Evolutionary conservation across 2,797 vertebrate genomes (phyloP), one percentile per base, ranked within the genome.

Genomic region (Mus minutoides): DNA sequence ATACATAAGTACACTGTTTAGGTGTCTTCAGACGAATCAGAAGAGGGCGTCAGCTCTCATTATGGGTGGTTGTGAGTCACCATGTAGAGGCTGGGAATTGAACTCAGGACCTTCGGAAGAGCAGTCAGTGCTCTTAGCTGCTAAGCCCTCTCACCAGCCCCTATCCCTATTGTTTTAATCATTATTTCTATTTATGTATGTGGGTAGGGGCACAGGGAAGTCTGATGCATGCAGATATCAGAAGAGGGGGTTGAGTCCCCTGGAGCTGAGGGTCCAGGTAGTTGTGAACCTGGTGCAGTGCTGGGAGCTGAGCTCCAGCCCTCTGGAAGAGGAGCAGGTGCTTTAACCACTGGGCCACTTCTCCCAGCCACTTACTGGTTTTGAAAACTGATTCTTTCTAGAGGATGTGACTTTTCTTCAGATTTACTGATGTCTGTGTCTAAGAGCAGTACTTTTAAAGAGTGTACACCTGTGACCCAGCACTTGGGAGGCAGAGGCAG

Each of bases 321-420:
- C 29, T 64, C 58, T 62, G 40, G 3, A 43, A 46, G 58, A 34
- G 37, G 37, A 77, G 40, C 24, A 24, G 1, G n/a, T 22, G 56
- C 40, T 46, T 43, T 46, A 46, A n/a, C 62, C 16, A 24, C 62
- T 86, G 64, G 64, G 26, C 84, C 34, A 26, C 2, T 34, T 69
- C 46, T 46, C 56, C 40, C 46, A 40, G 16, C 12, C 37, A 37
- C 31, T 89, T 34, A n/a, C 11, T 89, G 46, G 49, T 76, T 80
- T 46, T 52, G 40, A 84, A 92, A 94, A 83, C 43, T 85, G 62
- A 37, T 67, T 64, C 4, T 78, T 82, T 94, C 0, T 43, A 54
- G 56, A 71, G 24, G 37, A 49, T 84, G 79, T 92, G 22, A 10
- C 17, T 88, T 96, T 96, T 71, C 76, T 96, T 90, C 78, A 56